Conservation (phyloP, 2,113 vertebrate species). For the Caranx ignobilis region DNA sequence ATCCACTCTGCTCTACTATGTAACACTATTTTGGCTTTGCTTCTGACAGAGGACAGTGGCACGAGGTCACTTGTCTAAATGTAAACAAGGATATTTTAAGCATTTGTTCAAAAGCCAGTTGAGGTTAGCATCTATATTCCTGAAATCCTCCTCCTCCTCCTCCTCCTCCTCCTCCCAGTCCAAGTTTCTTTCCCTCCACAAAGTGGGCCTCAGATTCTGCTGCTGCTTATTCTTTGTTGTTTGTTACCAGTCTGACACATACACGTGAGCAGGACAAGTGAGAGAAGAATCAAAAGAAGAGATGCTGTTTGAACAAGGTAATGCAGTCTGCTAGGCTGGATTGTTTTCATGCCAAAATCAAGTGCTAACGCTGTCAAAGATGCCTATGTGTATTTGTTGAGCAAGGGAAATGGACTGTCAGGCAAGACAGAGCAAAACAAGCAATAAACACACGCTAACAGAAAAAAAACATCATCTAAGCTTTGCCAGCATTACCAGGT, state of each 20-base stretch:
- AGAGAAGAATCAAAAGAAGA: background rate
- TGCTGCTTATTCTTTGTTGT: slow-evolving; percentile 29
- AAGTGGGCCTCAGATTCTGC: background rate
- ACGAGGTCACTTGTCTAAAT: background rate
- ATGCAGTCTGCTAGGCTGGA: slow-evolving; percentile 3
- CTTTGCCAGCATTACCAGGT: slow-evolving; percentile 6
- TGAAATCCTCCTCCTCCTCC: background rate
- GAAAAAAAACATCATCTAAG: slow-evolving; percentile 13
- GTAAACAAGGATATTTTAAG: background rate
- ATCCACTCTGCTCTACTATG: background rate
- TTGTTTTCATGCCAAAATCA: slow-evolving; percentile 40
- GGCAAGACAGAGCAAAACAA: slow-evolving; percentile 21
- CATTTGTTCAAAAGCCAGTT: background rate
- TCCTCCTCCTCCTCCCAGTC: background rate
- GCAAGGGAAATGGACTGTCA: slow-evolving; percentile 12
- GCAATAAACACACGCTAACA: slow-evolving; percentile 35
- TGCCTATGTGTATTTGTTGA: slow-evolving; percentile 43
- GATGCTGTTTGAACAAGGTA: slow-evolving; percentile 39
- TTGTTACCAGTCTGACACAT: slow-evolving; percentile 3
- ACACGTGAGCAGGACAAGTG: slow-evolving; percentile 3
- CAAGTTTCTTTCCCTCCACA: background rate
- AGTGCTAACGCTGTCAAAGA: slow-evolving; percentile 22
- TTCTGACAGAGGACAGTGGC: background rate
- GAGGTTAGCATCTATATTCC: background rate
- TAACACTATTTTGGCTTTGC: background rate